Base-by-base conservation (phyloP, 1,140 invertebrate species). In the Psilanteris sp. region DNA sequence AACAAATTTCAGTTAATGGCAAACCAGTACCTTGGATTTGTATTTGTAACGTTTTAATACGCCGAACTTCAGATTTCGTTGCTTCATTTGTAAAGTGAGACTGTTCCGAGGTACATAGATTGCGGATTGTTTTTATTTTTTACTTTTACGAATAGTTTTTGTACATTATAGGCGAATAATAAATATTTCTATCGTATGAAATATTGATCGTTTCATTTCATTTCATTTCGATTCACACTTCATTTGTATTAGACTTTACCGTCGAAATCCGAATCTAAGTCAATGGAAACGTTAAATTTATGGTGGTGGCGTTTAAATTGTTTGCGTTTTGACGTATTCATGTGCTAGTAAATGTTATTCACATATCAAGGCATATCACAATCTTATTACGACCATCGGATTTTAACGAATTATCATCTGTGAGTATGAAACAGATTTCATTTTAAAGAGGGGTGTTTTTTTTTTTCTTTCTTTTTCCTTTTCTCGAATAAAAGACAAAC, bases 321-420 rank as follows among this genome's bases (percentile, higher is more conserved):
- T 48, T 15, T 31, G 9, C 16, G 26, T 43, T 44, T 10, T 18
- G n/a, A 20, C 5, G 5, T 44, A 26, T 26, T 36, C 22, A 31
- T 27, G 6, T 36, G 13, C 9, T 4, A 1, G 66, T 8, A 46
- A 46, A 29, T 55, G 39, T 50, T 39, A 54, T 9, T 13, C 37
- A 71, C 67, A 61, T 61, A 71, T 71, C 67, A 71, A 70, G 2
- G 13, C 64, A 59, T 52, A 59, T 59, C 26, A 43, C 41, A 37
- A 13, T 46, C 61, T 32, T 10, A 32, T 57, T 29, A 29, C 9
- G n/a, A 22, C 5, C 16, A 20, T 10, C 34, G 15, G 10, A 16
- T 37, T 8, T 34, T 22, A 6, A 52, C 1, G 6, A 61, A 36
- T 24, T 41, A 14, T 13, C 13, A 29, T 3, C 6, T 1, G 1